Percentiles rank a stretch among this genome's conserved stretches.
These are phyloP conservation scores for Dynastes maya DNA, from an alignment of 2,888 invertebrate genomes.

Conservation along the genomic window DNA sequence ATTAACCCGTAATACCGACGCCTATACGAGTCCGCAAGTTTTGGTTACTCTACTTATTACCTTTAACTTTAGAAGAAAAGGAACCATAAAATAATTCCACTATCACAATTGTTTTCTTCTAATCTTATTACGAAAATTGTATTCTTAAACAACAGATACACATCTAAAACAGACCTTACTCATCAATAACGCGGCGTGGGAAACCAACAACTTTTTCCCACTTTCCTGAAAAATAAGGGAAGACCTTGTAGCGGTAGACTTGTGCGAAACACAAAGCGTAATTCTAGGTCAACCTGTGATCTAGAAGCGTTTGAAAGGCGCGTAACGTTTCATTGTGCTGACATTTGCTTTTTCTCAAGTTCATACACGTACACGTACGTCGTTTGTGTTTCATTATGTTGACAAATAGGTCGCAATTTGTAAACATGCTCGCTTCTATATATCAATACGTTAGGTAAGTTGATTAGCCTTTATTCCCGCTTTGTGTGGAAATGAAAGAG, in stretches of 20 bases:
- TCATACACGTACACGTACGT: constrained; percentile 21
- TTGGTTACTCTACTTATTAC: no score
- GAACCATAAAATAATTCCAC: no score
- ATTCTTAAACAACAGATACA: no score
- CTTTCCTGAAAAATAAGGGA: not conserved
- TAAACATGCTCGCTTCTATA: constrained; percentile 6
- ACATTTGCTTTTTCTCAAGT: constrained; percentile 34
- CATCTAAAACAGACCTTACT: not conserved
- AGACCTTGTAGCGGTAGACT: not conserved
- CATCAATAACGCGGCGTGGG: no score
- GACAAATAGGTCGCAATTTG: constrained; percentile 24
- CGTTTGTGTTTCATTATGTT: constrained; percentile 11
- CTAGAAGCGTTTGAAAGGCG: constrained; percentile 21
- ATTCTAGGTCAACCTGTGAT: constrained; percentile 31
- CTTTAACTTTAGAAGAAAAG: no score
- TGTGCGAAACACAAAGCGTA: not conserved
- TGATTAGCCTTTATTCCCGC: not conserved
- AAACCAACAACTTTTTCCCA: not conserved
- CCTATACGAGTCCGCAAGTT: no score
- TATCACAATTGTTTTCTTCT: no score
- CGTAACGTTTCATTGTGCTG: constrained; percentile 32
- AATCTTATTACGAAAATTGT: no score
- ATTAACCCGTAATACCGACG: no score
- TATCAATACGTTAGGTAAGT: not conserved
- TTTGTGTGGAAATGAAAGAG: not conserved